phyloP scores from a whole-genome alignment of 1,140 invertebrate genomes.

The Tetramorium simillimum region DNA sequence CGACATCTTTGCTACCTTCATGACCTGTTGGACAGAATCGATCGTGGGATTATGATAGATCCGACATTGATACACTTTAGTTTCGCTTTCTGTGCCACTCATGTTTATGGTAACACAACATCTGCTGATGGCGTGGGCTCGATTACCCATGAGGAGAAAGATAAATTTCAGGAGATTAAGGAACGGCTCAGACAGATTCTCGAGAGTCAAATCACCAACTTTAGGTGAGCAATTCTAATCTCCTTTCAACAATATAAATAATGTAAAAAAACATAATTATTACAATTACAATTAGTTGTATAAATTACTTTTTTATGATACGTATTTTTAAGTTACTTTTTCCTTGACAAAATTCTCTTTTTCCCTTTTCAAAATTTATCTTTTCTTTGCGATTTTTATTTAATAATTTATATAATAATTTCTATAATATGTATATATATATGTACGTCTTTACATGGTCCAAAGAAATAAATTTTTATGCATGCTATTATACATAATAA shows the following conservation, averaged over 20 bases:
- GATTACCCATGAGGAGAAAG: constrained; percentile 98
- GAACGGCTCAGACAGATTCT: constrained; percentile 96
- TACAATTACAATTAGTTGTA: not conserved
- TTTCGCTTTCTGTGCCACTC: constrained; percentile 99
- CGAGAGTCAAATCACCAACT: constrained; percentile 99
- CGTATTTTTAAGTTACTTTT: not conserved
- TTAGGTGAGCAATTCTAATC: constrained; percentile 89
- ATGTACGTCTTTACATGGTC: not conserved
- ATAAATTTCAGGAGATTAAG: constrained; percentile 99
- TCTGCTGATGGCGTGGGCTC: constrained; percentile 96
- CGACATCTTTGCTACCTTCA: constrained; percentile 98
- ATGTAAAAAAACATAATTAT: not conserved
- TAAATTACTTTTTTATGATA: not conserved
- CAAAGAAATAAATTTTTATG: not conserved
- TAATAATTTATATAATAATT: too few relatives aligned
- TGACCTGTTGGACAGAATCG: constrained; percentile 97
- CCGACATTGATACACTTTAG: constrained; percentile 99
- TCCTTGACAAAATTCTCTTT: not conserved
- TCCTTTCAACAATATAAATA: not conserved
- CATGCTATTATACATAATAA: not conserved
- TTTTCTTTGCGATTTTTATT: not conserved
- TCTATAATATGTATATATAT: not conserved
- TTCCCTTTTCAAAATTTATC: not conserved
- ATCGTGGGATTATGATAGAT: constrained; percentile 98
- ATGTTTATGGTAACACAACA: constrained; percentile 98